Evolutionary conservation across 2,797 vertebrate genomes (phyloP).

Genomic region (Serranus cabrilla): DNA sequence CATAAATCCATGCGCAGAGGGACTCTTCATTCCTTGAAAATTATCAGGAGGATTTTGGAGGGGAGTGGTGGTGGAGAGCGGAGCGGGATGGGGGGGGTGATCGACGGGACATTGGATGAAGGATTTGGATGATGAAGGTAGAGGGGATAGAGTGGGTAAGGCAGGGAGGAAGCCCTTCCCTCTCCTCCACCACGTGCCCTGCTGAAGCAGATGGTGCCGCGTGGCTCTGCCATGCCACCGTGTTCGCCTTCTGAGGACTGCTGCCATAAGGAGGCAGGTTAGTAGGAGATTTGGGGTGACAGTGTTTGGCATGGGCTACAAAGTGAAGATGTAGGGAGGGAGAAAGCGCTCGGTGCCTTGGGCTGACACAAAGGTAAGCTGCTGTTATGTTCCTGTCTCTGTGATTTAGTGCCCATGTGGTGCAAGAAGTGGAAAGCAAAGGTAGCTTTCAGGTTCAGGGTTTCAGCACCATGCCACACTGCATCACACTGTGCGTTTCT

Average conservation of each 20-base stretch:
- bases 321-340: conserved; percentile 75
- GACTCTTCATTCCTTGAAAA: conserved; percentile 73
- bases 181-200: conserved; percentile 56
- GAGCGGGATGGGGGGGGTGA: neutral
- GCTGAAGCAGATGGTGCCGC: conserved; percentile 77
- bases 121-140: conserved; percentile 64
- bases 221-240: conserved; percentile 65
- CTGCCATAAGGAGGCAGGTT: conserved; percentile 82
- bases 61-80: neutral
- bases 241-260: conserved; percentile 57
- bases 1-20: conserved; percentile 71
- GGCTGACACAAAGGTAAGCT: conserved; percentile 79
- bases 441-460: conserved; percentile 51
- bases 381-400: conserved; percentile 77
- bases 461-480: conserved; percentile 18
- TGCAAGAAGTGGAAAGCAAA: conserved; percentile 59
- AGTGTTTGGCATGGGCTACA: conserved; percentile 81
- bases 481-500: conserved; percentile 30
- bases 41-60: conserved; percentile 62
- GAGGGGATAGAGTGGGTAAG: conserved; percentile 42
- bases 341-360: conserved; percentile 57
- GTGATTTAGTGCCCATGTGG: conserved; percentile 74
- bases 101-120: conserved; percentile 43
- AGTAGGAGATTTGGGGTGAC: conserved; percentile 80
- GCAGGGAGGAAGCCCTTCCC: conserved; percentile 52